A percentile compares a stretch with the other conserved stretches of the same genome.
These are phyloP conservation scores for Benthosema pterotum DNA, from an alignment of 2,797 vertebrate genomes.

Conservation along the genomic window DNA sequence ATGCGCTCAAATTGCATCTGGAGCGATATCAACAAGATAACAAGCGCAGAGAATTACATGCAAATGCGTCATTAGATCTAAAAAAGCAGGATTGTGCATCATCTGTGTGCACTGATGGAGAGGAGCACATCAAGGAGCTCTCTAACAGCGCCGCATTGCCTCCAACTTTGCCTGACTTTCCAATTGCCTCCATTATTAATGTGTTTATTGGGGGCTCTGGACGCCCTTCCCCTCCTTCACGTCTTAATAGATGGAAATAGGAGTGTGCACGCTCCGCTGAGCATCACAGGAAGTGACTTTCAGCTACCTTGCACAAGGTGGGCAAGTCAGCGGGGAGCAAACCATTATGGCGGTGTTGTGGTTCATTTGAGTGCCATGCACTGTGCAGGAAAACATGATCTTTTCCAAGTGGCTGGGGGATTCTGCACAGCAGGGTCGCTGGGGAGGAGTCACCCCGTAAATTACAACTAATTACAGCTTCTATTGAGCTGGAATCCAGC, in stretches of 20 bases:
- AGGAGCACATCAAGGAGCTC: slow-evolving; percentile 47
- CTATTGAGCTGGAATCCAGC: slow-evolving; percentile 73
- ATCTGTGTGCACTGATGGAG: slow-evolving; percentile 43
- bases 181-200: slow-evolving; percentile 58
- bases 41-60: slow-evolving; percentile 67
- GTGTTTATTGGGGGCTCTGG: slow-evolving; percentile 62
- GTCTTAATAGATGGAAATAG: slow-evolving; percentile 89
- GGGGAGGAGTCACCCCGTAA: slow-evolving; percentile 77
- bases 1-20: slow-evolving; percentile 77
- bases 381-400: slow-evolving; percentile 78
- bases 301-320: slow-evolving; percentile 86
- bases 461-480: slow-evolving; percentile 84
- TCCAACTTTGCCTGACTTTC: slow-evolving; percentile 55
- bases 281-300: slow-evolving; percentile 84
- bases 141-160: slow-evolving; percentile 52
- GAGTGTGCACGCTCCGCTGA: slow-evolving; percentile 77
- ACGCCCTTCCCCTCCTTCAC: slow-evolving; percentile 64
- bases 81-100: slow-evolving; percentile 56
- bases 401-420: slow-evolving; percentile 77
- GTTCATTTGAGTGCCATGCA: slow-evolving; percentile 80
- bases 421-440: slow-evolving; percentile 67
- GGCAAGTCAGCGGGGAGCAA: slow-evolving; percentile 82
- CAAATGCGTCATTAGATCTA: slow-evolving; percentile 71
- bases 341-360: slow-evolving; percentile 77
- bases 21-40: slow-evolving; percentile 77